Conservation (phyloP, 2,797 vertebrate species). For the Sebastes trivittatus region DNA sequence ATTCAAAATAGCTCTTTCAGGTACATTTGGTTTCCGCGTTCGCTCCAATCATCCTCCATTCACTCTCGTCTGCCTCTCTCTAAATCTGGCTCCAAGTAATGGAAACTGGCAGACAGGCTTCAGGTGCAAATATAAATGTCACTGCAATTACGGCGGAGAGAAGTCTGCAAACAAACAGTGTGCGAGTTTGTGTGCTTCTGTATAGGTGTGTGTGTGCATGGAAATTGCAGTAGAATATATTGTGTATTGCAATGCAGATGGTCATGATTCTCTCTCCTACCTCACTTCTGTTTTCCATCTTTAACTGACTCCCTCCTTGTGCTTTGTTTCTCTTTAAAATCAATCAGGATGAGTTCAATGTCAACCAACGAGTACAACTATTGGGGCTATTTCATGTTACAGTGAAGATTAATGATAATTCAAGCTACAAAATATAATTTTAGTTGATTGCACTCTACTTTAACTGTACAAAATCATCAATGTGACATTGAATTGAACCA, state of each 20-base stretch:
- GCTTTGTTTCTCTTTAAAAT: not conserved
- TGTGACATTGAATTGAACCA: not conserved
- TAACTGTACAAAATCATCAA: not conserved
- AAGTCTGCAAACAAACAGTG: slow-evolving; percentile 67
- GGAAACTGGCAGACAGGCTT: slow-evolving; percentile 72
- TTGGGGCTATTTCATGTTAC: not conserved
- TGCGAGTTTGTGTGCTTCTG: slow-evolving; percentile 15
- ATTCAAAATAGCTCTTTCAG: slow-evolving; percentile 57
- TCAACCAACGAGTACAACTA: not conserved
- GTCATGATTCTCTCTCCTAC: not conserved
- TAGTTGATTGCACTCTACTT: not conserved
- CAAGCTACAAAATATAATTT: not conserved
- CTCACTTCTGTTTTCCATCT: not conserved
- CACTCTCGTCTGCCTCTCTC: slow-evolving; percentile 35
- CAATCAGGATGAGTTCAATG: not conserved
- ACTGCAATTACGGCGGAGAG: slow-evolving; percentile 67
- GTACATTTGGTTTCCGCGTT: slow-evolving; percentile 50
- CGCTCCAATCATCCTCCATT: slow-evolving; percentile 51
- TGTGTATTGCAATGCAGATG: slow-evolving; percentile 7
- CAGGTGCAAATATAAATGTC: slow-evolving; percentile 79
- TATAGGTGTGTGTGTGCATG: slow-evolving; percentile 3
- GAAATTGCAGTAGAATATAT: slow-evolving; percentile 21
- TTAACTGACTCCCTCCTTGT: not conserved
- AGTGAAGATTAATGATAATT: not conserved
- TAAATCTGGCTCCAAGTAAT: slow-evolving; percentile 59